Evolutionary conservation across 37 sponge, comb jelly and placozoan species (phyloP), one percentile per base, ranked within the genome.

Genomic region (Aphrocallistes beatrix): DNA sequence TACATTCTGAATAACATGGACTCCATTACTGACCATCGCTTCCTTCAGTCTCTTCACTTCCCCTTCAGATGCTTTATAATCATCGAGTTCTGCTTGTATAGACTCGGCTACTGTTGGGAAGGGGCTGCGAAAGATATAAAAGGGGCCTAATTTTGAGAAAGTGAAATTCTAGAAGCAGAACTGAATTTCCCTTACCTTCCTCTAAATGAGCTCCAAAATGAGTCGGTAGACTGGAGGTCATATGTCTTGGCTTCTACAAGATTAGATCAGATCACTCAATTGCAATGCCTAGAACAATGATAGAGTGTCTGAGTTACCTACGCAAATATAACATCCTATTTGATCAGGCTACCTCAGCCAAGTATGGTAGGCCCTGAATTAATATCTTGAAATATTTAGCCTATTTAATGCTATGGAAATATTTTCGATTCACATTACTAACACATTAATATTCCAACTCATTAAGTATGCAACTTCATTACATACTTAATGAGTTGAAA

Each of bases 81-180:
- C 91, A 10, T 92, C 89, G 3, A 98, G 82, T 50, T 94, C 95
- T 0, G 84, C 60, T 81, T 98, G 99, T 0, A 98, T 90, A 16
- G 99, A 87, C 81, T 98, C 99, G 28, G 99, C 99, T 34, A 98
- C 95, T n/a, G 86, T 91, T 21, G 99, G 99, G 47, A 98, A 98
- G 1, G 99, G 95, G 34, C 96, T 96, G 38, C 39, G 83, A 32
- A 16, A 40, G 48, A 6, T 23, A 32, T 38, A 0, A 38, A 36
- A 17, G n/a, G 60, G 36, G 0, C 34, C 6, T 32, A 48, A 82
- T 50, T 34, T 38, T 13, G 25, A 51, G 83, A 1, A 25, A 23
- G n/a, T 36, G 19, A 85, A 19, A n/a, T n/a, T n/a, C n/a, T n/a
- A n/a, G n/a, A n/a, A n/a, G n/a, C n/a, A n/a, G n/a, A n/a, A n/a